Evolutionary conservation across 2,113 vertebrate genomes (phyloP).

Genomic region (Sturnira hondurensis): DNA sequence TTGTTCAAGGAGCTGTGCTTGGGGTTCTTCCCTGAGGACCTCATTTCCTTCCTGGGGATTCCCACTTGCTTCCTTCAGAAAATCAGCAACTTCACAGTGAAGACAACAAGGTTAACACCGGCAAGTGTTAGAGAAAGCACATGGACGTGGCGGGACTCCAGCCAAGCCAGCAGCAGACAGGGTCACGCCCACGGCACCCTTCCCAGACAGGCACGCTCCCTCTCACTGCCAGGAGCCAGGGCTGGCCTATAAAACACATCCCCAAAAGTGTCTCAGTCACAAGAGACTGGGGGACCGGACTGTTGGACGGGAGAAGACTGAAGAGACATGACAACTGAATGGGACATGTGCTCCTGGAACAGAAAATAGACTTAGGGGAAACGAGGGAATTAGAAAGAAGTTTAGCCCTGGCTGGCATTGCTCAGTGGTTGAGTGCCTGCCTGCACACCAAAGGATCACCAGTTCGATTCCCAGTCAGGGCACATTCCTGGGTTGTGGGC

Average conservation of each 20-base stretch:
- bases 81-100: neutral
- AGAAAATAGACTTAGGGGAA: neutral
- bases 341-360: neutral
- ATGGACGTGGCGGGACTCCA: accelerated
- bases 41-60: neutral
- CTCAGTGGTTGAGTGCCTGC: too few species aligned
- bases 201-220: neutral
- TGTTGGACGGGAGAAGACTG: accelerated
- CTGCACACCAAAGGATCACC: too few species aligned
- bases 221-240: neutral
- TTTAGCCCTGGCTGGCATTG: neutral
- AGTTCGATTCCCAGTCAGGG: too few species aligned
- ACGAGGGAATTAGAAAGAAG: neutral
- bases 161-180: neutral
- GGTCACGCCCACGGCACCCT: neutral
- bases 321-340: too few species aligned
- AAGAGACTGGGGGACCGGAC: neutral
- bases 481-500: too few species aligned
- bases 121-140: neutral
- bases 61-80: neutral
- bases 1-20: too few species aligned
- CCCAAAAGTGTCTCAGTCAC: neutral
- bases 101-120: neutral
- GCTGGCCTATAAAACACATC: neutral
- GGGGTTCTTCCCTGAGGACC: neutral